Evolutionary conservation across 2,888 invertebrate genomes (phyloP).

Genomic region (Prenolepis imparis): DNA sequence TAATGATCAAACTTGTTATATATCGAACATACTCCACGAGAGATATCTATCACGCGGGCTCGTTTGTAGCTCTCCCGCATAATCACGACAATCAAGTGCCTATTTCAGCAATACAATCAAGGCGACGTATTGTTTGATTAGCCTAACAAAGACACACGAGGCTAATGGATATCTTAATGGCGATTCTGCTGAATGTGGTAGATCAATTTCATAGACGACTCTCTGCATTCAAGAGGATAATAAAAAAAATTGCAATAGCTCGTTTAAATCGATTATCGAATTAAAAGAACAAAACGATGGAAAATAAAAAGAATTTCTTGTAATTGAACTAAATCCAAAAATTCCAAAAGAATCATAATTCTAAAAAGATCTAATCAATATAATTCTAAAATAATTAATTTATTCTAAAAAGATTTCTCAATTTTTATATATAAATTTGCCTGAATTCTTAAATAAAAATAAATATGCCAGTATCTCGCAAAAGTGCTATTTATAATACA

Average conservation of each 20-base stretch:
- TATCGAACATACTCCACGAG: slow-evolving; percentile 23
- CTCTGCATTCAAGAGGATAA: background rate
- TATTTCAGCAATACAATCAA: slow-evolving; percentile 60
- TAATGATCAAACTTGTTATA: slow-evolving; percentile 12
- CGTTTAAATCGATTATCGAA: background rate
- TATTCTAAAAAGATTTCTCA: background rate
- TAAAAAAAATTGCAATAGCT: slow-evolving; percentile 8
- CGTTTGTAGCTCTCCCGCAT: slow-evolving; percentile 42
- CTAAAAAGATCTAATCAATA: too few relatives aligned
- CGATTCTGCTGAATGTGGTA: slow-evolving; percentile 14
- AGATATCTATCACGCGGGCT: slow-evolving; percentile 43
- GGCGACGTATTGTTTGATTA: slow-evolving; percentile 64
- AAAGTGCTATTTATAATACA: background rate
- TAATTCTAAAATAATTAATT: background rate
- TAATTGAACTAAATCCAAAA: background rate
- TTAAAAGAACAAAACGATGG: background rate
- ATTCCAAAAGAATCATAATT: background rate
- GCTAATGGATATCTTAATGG: slow-evolving; percentile 56
- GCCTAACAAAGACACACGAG: slow-evolving; percentile 55
- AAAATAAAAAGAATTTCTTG: background rate
- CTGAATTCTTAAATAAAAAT: background rate
- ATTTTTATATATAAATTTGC: background rate
- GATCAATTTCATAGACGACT: slow-evolving; percentile 49
- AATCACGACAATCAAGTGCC: slow-evolving; percentile 67
- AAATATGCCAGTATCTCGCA: background rate